Percentiles rank a stretch among this genome's conserved stretches.
phyloP scores from a whole-genome alignment of 2,888 invertebrate genomes.

The Oscheius sp. region DNA sequence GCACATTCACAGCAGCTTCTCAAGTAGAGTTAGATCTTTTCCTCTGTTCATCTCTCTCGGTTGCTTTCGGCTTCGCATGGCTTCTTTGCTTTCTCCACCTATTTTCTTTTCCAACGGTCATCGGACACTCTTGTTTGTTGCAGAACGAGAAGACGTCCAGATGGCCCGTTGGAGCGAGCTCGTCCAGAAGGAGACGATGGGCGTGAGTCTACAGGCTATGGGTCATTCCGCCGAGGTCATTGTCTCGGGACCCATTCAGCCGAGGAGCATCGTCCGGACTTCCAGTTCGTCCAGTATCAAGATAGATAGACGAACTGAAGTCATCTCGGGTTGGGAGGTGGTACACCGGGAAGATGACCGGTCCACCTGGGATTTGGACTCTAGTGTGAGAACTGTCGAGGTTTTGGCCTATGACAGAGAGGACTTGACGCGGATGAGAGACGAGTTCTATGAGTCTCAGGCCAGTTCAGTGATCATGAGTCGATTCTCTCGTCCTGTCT shows the following conservation, averaged over 20 bases:
- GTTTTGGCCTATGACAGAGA: too few species aligned
- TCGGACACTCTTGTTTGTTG: constrained; percentile 3
- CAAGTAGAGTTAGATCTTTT: constrained; percentile 1
- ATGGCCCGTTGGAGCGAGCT: constrained; percentile 14
- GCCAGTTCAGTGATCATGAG: constrained; percentile 6
- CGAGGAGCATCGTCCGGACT: not conserved
- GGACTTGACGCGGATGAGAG: too few species aligned
- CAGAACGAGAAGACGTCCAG: constrained; percentile 16
- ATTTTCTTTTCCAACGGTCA: constrained; percentile 2
- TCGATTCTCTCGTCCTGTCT: not conserved
- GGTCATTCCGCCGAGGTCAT: constrained; percentile 21
- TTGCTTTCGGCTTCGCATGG: constrained; percentile 29
- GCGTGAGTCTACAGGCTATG: constrained; percentile 6
- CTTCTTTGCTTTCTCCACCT: constrained; percentile 28
- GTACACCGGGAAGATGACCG: constrained; percentile 2
- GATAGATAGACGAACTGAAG: not conserved
- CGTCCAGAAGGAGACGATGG: constrained; percentile 7
- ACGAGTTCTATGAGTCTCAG: constrained; percentile 1
- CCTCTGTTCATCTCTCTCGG: constrained; percentile 22
- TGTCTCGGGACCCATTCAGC: constrained; percentile 12
- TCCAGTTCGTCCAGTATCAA: constrained; percentile 7
- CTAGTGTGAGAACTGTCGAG: not conserved
- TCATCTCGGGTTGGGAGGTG: constrained; percentile 20
- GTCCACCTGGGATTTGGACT: constrained; percentile 12
- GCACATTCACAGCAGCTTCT: too few species aligned